Percentiles rank a stretch among this genome's conserved stretches.
These are phyloP conservation scores for Parambassis ranga DNA, from an alignment of 2,797 vertebrate genomes.

Conservation along the genomic window DNA sequence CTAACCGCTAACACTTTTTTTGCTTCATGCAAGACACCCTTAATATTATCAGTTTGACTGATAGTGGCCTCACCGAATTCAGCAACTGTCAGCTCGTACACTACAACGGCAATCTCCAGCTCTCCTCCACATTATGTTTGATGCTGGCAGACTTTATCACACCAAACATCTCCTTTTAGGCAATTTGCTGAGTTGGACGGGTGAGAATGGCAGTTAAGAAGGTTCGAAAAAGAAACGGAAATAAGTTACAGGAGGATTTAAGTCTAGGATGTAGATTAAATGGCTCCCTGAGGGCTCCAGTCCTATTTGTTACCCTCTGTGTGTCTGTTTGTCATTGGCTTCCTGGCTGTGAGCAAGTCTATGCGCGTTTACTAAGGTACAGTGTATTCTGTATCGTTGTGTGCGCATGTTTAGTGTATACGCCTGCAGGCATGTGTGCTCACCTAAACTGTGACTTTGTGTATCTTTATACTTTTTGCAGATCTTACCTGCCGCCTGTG, in stretches of 20 bases:
- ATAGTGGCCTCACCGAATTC: slow-evolving; percentile 36
- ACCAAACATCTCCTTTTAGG: slow-evolving; percentile 40
- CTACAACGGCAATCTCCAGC: slow-evolving; percentile 10
- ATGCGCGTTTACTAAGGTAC: background rate
- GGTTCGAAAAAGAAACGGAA: slow-evolving; percentile 6
- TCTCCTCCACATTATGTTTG: slow-evolving; percentile 26
- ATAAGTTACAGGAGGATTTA: slow-evolving; percentile 50
- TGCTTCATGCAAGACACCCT: slow-evolving; percentile 38
- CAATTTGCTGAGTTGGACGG: slow-evolving; percentile 36
- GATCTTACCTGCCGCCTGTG: slow-evolving; percentile 81
- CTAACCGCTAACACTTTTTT: slow-evolving; percentile 62
- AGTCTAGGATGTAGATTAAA: slow-evolving; percentile 53
- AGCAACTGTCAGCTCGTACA: slow-evolving; percentile 51
- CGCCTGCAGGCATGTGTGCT: slow-evolving; percentile 6
- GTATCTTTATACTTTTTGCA: slow-evolving; percentile 48
- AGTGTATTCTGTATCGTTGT: background rate
- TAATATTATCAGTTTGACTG: slow-evolving; percentile 65
- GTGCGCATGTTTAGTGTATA: background rate
- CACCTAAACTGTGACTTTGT: slow-evolving; percentile 8
- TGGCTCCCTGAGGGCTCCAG: slow-evolving; percentile 49
- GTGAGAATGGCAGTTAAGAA: slow-evolving; percentile 50
- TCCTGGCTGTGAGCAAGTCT: slow-evolving; percentile 17
- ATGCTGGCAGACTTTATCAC: slow-evolving; percentile 40
- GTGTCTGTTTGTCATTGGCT: slow-evolving; percentile 51
- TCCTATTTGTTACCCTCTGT: slow-evolving; percentile 45